Conservation (phyloP, 2,113 vertebrate species). For the Aphyosemion australe region DNA sequence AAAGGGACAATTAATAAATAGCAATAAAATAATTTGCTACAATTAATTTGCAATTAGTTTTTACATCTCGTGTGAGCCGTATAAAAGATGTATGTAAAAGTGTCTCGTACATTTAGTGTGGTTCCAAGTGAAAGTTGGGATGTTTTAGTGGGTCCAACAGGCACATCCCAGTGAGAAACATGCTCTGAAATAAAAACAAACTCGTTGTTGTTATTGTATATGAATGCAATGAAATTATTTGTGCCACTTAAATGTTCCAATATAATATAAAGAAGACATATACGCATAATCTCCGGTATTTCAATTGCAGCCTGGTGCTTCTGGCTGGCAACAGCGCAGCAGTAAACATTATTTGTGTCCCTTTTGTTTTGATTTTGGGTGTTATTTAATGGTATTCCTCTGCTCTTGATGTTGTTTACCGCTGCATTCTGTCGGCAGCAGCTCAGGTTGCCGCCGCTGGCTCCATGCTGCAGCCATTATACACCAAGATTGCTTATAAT, state of each 20-base stretch:
- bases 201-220: not conserved
- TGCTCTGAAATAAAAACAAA: not conserved
- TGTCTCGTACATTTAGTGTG: too few species aligned
- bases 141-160: too few species aligned
- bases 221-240: not conserved
- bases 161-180: too few species aligned
- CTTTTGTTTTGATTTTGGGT: not conserved
- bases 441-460: conserved; percentile 14
- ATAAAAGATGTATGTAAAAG: too few species aligned
- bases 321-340: not conserved
- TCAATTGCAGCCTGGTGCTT: not conserved
- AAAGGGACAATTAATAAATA: too few species aligned
- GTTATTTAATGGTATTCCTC: not conserved
- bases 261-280: not conserved
- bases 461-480: conserved; percentile 6
- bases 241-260: not conserved
- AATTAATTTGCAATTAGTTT: too few species aligned
- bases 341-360: not conserved
- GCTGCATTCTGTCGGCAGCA: conserved; percentile 6
- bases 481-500: conserved; percentile 21
- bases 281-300: conserved; percentile 3
- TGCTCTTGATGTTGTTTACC: conserved; percentile 1
- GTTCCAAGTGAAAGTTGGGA: too few species aligned
- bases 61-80: too few species aligned
- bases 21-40: too few species aligned